Percentiles rank a stretch among this genome's conserved stretches.
phyloP scores from a whole-genome alignment of 2,888 invertebrate species.

The Drosophila mimica region DNA sequence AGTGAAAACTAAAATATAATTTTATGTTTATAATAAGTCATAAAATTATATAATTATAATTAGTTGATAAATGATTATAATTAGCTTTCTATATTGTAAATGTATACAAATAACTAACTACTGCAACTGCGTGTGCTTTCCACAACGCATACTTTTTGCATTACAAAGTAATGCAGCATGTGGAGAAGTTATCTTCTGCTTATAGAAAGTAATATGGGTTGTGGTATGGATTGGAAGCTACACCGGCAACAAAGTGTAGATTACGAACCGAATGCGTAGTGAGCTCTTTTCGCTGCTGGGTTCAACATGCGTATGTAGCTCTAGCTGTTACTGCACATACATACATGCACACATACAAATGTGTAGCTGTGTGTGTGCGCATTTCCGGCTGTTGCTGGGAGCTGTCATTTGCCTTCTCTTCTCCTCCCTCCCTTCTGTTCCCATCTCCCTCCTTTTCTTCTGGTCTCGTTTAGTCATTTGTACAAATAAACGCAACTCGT shows the following conservation, averaged over 20 bases:
- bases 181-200: neutral
- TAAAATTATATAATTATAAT: too few relatives aligned
- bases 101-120: neutral
- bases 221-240: neutral
- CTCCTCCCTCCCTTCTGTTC: neutral
- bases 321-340: conserved; percentile 20
- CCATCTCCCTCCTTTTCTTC: conserved; percentile 8
- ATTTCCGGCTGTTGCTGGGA: conserved; percentile 52
- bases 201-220: neutral
- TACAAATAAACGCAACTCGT: conserved; percentile 68
- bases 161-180: neutral
- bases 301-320: conserved; percentile 17
- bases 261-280: neutral
- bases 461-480: conserved; percentile 78
- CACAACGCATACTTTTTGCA: neutral
- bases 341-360: conserved; percentile 12
- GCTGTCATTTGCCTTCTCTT: conserved; percentile 59
- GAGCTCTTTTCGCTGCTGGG: neutral
- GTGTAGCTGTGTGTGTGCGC: conserved; percentile 39
- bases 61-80: neutral
- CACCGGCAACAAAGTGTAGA: neutral
- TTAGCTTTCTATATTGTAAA: neutral
- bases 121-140: too few relatives aligned
- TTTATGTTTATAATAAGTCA: too few relatives aligned
- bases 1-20: neutral